Conservation (phyloP, 2,113 vertebrate species). For the Ranitomeya variabilis region DNA sequence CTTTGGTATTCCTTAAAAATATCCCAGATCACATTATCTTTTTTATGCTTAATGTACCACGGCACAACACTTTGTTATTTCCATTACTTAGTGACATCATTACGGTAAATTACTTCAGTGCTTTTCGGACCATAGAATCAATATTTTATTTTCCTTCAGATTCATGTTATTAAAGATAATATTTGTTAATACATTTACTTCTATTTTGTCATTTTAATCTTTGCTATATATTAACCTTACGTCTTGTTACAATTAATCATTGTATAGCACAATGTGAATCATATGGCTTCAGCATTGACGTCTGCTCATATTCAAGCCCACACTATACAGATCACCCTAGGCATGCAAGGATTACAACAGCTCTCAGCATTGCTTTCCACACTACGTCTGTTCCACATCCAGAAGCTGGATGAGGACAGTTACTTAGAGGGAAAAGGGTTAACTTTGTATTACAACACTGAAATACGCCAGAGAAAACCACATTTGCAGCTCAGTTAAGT, state of each 20-base stretch:
- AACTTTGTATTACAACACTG: background rate
- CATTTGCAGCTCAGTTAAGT: background rate
- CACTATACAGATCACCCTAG: background rate
- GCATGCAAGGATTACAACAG: background rate
- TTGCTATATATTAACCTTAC: background rate
- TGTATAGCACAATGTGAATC: background rate
- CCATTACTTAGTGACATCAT: background rate
- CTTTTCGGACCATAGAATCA: background rate
- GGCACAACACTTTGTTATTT: too few relatives aligned
- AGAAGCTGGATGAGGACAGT: background rate
- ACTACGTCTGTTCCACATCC: slow-evolving; percentile 2
- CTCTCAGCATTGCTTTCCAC: background rate
- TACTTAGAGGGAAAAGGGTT: background rate
- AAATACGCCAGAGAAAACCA: slow-evolving; percentile 14
- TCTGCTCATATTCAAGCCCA: background rate
- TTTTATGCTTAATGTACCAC: too few relatives aligned
- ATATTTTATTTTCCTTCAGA: background rate
- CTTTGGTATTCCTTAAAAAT: too few relatives aligned
- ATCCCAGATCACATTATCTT: too few relatives aligned
- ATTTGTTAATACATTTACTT: background rate
- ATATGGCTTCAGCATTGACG: background rate
- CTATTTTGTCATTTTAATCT: background rate
- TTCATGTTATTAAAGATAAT: background rate
- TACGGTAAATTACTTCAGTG: background rate
- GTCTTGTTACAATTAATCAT: background rate